Evolutionary conservation across 2,113 vertebrate species (phyloP), one percentile per base, ranked within the genome.

Genomic region (Solenodon paradoxus): DNA sequence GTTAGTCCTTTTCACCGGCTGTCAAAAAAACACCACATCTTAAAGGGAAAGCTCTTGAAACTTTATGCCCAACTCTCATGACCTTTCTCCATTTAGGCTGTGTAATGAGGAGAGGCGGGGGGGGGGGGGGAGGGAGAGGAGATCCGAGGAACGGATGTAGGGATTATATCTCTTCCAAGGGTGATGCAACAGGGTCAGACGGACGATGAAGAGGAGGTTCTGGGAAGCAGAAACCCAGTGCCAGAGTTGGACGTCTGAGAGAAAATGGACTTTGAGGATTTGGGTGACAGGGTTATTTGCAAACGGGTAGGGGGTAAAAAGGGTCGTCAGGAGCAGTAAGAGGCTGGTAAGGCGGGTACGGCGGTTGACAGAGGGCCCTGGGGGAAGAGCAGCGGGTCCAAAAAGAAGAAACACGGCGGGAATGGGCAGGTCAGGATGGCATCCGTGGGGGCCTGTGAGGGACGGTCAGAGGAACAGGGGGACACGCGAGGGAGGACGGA

Each of bases 111-210:
- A 74, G 45, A 35, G 63, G 69, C 59, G 80, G 24, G 57, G 16
- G 69, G 12, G 38, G 40, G 24, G 71, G 45, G 38, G 40, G 24
- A 64, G 45, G 35, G 87, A 81, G 80, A 57, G 40, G 28, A 15
- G 53, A 47, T 32, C 22, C 9, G 24, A 80, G 61, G 9, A 68
- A 24, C 4, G 32, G 64, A 78, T 9, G 49, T 38, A n/a, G 66
- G 51, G 47, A 19, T 75, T 26, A 20, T 40, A 68, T 72, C 78
- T 57, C 57, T 83, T 64, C 38, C 94, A 55, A 49, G 40, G 59
- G 84, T 82, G 84, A 94, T 95, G 95, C 95, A 97, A 97, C 93
- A 96, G 97, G 89, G 96, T 93, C 95, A 61, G 86, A 45, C 28
- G 63, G 40, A 51, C 63, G 53, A 35, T 15, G 35, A 53, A 45